Percentiles rank a stretch among this genome's conserved stretches.
phyloP scores from a whole-genome alignment of 2,113 vertebrate genomes.

The Chiloscyllium plagiosum region DNA sequence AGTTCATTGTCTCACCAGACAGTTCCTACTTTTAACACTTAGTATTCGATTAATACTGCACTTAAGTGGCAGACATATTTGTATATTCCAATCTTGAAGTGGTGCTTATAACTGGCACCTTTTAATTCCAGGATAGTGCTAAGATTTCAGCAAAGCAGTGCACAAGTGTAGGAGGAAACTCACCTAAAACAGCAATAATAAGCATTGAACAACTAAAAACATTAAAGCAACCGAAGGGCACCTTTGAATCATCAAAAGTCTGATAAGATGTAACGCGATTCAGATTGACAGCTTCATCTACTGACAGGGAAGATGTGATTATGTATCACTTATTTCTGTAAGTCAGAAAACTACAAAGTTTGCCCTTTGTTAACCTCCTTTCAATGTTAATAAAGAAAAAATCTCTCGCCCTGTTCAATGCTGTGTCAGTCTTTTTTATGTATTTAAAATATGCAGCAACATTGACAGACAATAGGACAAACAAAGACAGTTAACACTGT shows the following conservation, averaged over 20 bases:
- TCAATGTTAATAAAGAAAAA: background rate
- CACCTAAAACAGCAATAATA: background rate
- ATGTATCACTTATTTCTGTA: background rate
- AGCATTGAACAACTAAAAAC: background rate
- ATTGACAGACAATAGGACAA: constrained; percentile 45
- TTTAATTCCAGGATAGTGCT: background rate
- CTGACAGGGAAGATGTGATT: constrained; percentile 14
- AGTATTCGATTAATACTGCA: background rate
- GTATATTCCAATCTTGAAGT: background rate
- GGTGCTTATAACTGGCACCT: background rate
- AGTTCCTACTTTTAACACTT: background rate
- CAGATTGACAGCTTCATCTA: constrained; percentile 26
- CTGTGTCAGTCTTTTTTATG: constrained; percentile 41
- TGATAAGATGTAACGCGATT: background rate
- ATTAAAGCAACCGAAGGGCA: background rate
- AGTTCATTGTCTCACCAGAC: background rate
- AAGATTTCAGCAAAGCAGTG: background rate
- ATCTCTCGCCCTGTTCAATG: background rate
- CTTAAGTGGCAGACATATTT: background rate
- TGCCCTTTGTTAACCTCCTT: constrained; percentile 7
- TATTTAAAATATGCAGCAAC: constrained; percentile 48
- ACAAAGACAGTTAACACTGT: constrained; percentile 45
- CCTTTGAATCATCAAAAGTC: background rate
- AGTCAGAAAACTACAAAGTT: background rate
- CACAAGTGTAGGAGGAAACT: background rate